phyloP scores from a whole-genome alignment of 2,888 invertebrate species.

The Aleiodes alternator region DNA sequence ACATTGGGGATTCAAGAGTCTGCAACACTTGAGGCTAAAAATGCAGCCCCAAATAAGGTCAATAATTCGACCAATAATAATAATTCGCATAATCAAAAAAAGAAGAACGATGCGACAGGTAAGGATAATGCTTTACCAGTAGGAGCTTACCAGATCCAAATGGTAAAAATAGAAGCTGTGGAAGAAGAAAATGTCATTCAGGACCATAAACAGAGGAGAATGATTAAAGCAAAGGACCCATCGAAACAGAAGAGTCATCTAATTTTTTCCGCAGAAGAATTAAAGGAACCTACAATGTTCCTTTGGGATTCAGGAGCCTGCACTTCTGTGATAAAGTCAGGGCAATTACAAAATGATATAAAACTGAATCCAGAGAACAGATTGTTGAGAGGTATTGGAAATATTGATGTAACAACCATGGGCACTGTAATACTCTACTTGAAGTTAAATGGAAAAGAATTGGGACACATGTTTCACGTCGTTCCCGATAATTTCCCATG shows the following conservation, averaged over 20 bases:
- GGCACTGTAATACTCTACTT: neutral
- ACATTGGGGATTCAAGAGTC: neutral
- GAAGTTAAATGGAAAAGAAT: neutral
- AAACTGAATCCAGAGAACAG: neutral
- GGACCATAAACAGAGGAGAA: neutral
- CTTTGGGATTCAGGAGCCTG: no score
- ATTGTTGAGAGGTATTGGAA: neutral
- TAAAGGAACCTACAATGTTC: neutral
- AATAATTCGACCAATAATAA: neutral
- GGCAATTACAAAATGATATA: neutral
- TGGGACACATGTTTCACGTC: neutral
- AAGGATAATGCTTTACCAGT: neutral
- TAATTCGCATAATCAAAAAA: neutral
- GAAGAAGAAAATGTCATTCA: neutral
- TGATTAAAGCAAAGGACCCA: neutral
- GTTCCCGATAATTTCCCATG: neutral
- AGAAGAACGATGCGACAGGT: neutral
- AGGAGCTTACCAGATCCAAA: neutral
- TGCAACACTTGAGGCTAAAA: no score
- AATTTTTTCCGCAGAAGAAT: neutral
- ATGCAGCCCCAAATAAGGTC: no score
- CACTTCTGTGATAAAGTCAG: neutral
- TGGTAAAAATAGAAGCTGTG: neutral
- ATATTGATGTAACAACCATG: neutral
- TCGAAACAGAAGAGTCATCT: neutral